Evolutionary conservation across 1,140 invertebrate species (phyloP).

Genomic region (Diploscapter pachys): DNA sequence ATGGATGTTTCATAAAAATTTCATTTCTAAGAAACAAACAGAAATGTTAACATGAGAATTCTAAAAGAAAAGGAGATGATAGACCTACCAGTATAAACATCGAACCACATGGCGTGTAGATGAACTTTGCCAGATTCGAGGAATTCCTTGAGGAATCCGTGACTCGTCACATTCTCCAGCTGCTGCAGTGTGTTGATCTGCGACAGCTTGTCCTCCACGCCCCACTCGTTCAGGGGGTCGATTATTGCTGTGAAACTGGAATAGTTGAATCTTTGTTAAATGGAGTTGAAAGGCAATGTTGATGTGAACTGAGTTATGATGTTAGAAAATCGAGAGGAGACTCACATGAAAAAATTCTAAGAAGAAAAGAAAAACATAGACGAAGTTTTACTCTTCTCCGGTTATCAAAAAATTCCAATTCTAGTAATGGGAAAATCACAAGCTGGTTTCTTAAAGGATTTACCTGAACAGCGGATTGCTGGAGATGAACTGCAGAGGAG

Average conservation of each 20-base stretch:
- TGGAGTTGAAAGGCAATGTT: background rate
- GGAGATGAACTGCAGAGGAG: conserved; percentile 45
- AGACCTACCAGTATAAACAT: conserved; percentile 81
- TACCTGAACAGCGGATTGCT: conserved; percentile 50
- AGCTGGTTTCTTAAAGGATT: conserved; percentile 9
- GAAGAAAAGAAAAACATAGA: too few relatives aligned
- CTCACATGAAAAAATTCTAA: background rate
- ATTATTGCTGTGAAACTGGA: conserved; percentile 84
- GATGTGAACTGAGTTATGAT: background rate
- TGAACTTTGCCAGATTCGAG: conserved; percentile 77
- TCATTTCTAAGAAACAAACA: too few relatives aligned
- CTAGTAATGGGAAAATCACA: too few relatives aligned
- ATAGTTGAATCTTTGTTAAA: background rate
- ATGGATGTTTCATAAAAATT: too few relatives aligned
- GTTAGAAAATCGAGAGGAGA: background rate
- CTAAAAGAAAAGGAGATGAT: too few relatives aligned
- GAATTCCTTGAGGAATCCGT: conserved; percentile 77
- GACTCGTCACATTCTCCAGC: conserved; percentile 86
- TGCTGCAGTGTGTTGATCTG: conserved; percentile 90
- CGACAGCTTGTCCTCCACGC: conserved; percentile 83
- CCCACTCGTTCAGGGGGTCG: conserved; percentile 84
- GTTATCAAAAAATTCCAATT: too few relatives aligned
- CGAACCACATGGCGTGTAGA: conserved; percentile 90
- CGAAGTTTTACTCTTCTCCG: too few relatives aligned
- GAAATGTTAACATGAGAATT: too few relatives aligned